Evolutionary conservation across 2,888 invertebrate genomes (phyloP), one percentile per base, ranked within the genome.

Genomic region (Eupithecia subfuscata): DNA sequence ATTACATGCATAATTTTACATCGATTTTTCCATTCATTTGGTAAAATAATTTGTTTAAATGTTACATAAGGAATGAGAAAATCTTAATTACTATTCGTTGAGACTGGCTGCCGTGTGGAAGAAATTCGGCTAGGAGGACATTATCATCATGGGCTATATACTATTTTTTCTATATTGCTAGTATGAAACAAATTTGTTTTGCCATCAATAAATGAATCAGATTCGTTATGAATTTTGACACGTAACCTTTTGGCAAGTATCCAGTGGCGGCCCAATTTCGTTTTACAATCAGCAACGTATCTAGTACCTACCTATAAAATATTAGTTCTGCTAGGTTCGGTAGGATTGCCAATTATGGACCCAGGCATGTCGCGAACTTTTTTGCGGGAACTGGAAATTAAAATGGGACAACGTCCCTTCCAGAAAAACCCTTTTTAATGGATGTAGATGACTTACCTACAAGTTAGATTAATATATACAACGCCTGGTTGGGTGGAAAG

Each of bases 221-320:
- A 34, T 25, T 72, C 71, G 67, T 69, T 64, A 73, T 56, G 65
- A 68, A 73, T 74, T 70, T 70, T 74, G 73, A 70, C 70, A 75
- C 56, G 67, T 52, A 71, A 71, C 67, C 65, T 34, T 60, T 75
- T 67, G 70, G 70, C 67, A 16, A 60, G 68, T 71, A 67, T 74
- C 40, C 70, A 75, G 64, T 22, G 25, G 45, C 34, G 34, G 37
- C 37, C 74, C 56, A 67, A 65, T 70, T 67, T 56, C 16, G 30
- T 65, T 56, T 67, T 65, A 68, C 67, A 73, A 68, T 68, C 72
- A 67, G 16, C 70, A 68, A 68, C 12, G 25, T 56, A 60, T 60
- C 40, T 68, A 11, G 37, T 67, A n/a, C 65, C 65, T 65, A 65
- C 65, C 68, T 68, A 68, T 68, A 68, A 68, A 68, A 68, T 68